A percentile compares a stretch with the other conserved stretches of the same genome.
These are phyloP conservation scores for Mythimna pallens DNA, from an alignment of 2,888 invertebrate genomes.

Conservation along the genomic window DNA sequence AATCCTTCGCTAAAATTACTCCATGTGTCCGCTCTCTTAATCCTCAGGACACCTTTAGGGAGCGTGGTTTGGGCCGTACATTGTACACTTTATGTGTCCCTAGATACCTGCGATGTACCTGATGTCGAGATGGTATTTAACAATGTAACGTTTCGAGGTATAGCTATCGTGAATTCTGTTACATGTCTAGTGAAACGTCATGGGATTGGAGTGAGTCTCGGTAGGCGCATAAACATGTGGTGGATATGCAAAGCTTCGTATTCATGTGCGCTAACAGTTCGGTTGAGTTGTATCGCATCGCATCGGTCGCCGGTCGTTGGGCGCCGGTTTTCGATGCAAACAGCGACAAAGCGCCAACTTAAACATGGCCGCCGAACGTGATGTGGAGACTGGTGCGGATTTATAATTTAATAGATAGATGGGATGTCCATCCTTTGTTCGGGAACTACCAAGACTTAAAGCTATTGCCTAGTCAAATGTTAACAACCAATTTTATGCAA, in stretches of 20 bases:
- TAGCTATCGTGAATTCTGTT: slow-evolving; percentile 28
- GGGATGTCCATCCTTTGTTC: slow-evolving; percentile 37
- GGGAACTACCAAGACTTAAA: slow-evolving; percentile 25
- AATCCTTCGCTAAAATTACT: slow-evolving; percentile 55
- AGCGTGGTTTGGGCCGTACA: slow-evolving; percentile 52
- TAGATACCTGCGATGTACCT: slow-evolving; percentile 41
- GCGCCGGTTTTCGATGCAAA: slow-evolving; percentile 55
- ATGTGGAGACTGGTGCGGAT: slow-evolving; percentile 50
- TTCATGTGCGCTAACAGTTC: slow-evolving; percentile 50
- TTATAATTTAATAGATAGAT: slow-evolving; percentile 55
- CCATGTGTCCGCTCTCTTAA: slow-evolving; percentile 53
- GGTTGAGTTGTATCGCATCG: slow-evolving; percentile 41
- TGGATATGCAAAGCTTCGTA: slow-evolving; percentile 44
- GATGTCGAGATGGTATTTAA: slow-evolving; percentile 54
- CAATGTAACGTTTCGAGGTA: slow-evolving; percentile 47
- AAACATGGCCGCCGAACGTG: slow-evolving; percentile 56
- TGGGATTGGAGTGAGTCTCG: slow-evolving; percentile 23
- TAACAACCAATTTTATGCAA: slow-evolving; percentile 23
- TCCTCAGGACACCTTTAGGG: slow-evolving; percentile 57
- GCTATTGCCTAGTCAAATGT: slow-evolving; percentile 23
- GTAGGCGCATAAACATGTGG: slow-evolving; percentile 27
- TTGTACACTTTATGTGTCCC: slow-evolving; percentile 56
- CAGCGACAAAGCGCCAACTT: slow-evolving; percentile 64
- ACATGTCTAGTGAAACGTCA: slow-evolving; percentile 34
- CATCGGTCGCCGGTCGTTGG: slow-evolving; percentile 18